A percentile compares a stretch with the other conserved stretches of the same genome.
Conservation (phyloP, 2,888 invertebrate species). For the Ichneumon xanthorius region DNA sequence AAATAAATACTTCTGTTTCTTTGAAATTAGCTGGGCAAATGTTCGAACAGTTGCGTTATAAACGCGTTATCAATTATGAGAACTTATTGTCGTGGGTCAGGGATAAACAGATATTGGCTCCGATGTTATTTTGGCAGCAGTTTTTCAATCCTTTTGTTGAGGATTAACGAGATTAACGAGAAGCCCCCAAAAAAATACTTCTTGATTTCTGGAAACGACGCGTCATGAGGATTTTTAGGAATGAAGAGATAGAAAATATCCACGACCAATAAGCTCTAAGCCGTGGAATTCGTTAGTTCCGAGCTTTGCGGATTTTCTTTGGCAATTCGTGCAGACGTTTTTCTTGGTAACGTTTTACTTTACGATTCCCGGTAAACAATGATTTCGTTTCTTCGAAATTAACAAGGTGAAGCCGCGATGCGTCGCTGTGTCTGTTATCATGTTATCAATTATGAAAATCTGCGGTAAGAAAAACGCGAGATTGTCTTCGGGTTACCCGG, state of each 20-base stretch:
- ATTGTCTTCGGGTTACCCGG: background rate
- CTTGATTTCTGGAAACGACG: no score
- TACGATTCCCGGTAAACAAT: background rate
- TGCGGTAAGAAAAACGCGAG: background rate
- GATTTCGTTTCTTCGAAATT: background rate
- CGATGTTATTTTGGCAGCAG: background rate
- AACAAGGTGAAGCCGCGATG: background rate
- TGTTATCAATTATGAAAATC: constrained; percentile 6
- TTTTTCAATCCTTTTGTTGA: no score
- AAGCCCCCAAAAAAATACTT: no score
- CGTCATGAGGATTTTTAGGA: no score
- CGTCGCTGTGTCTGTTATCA: background rate
- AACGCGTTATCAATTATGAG: no score
- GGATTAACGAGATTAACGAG: background rate
- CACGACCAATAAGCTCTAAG: background rate
- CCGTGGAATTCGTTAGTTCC: no score
- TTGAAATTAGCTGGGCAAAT: background rate
- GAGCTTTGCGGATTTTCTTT: background rate
- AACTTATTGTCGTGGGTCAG: no score
- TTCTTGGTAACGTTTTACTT: background rate
- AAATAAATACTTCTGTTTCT: background rate
- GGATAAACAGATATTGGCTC: background rate
- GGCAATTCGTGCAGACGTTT: background rate
- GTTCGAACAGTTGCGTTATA: no score
- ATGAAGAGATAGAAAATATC: no score